Evolutionary conservation across 1,140 invertebrate genomes (phyloP).

Genomic region (Nephotettix cincticeps): DNA sequence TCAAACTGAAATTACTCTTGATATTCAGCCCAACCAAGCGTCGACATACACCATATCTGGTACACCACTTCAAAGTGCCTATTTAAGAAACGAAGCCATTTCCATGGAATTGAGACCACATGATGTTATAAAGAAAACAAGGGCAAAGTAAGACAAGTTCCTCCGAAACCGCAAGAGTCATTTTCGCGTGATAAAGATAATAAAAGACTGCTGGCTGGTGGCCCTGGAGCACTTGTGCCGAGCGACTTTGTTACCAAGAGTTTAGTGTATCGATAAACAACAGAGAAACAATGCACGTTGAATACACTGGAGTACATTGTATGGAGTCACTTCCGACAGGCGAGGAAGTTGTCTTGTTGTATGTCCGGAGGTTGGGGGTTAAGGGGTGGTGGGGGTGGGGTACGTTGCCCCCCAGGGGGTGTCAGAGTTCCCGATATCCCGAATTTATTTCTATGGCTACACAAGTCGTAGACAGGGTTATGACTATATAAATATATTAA

Average conservation of each 20-base stretch:
- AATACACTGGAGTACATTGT: conserved; percentile 3
- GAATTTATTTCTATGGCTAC: not conserved
- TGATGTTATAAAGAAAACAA: too few species aligned
- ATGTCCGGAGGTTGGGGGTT: not conserved
- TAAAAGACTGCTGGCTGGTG: not conserved
- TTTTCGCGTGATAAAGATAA: not conserved
- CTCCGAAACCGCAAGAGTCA: not conserved
- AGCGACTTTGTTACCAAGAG: not conserved
- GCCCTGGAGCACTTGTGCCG: not conserved
- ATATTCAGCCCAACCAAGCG: too few species aligned
- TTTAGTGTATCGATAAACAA: not conserved
- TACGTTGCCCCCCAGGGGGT: not conserved
- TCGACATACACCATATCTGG: too few species aligned
- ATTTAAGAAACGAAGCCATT: too few species aligned
- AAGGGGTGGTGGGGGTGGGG: not conserved
- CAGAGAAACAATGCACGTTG: not conserved
- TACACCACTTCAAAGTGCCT: too few species aligned
- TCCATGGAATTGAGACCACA: too few species aligned
- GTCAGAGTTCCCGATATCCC: not conserved
- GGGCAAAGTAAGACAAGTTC: too few species aligned
- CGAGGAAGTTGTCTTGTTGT: not conserved
- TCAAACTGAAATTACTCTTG: too few species aligned
- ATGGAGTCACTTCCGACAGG: not conserved
- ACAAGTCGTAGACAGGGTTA: not conserved
- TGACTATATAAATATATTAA: too few species aligned